A percentile compares a stretch with the other conserved stretches of the same genome.
Evolutionary conservation across 30 jellyfish, hydroid and myxozoan species (phyloP).

Genomic region (Morbakka virulenta): DNA sequence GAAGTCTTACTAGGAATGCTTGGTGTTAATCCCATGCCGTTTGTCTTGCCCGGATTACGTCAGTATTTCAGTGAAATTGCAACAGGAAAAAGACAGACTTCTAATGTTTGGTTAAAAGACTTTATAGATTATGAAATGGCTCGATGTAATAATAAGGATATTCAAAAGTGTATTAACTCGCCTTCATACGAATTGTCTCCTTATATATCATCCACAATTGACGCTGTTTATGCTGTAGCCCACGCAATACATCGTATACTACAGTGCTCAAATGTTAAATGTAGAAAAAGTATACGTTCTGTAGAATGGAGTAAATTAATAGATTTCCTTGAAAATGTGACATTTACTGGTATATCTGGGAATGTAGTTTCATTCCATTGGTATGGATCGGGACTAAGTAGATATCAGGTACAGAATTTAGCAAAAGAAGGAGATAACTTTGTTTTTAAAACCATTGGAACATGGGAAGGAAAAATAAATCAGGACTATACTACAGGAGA

Average conservation of each 20-base stretch:
- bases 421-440: not conserved
- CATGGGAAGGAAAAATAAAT: conserved; percentile 13
- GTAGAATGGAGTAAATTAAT: conserved; percentile 4
- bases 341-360: conserved; percentile 43
- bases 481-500: not conserved
- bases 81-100: not conserved
- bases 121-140: conserved; percentile 8
- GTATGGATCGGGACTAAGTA: conserved; percentile 32
- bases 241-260: conserved; percentile 60
- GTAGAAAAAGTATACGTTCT: not conserved
- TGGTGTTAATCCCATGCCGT: conserved; percentile 59
- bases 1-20: conserved; percentile 48
- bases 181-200: conserved; percentile 47
- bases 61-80: conserved; percentile 4
- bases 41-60: conserved; percentile 30
- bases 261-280: conserved; percentile 27
- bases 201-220: conserved; percentile 50
- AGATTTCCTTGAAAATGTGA: conserved; percentile 8
- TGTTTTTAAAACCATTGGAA: conserved; percentile 32
- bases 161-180: conserved; percentile 14
- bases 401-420: conserved; percentile 54
- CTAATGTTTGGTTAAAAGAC: conserved; percentile 33
- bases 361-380: conserved; percentile 26
- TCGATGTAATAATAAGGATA: not conserved
- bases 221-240: conserved; percentile 92